Base-by-base conservation (phyloP, 1,140 invertebrate genomes). In the Physella acuta region DNA sequence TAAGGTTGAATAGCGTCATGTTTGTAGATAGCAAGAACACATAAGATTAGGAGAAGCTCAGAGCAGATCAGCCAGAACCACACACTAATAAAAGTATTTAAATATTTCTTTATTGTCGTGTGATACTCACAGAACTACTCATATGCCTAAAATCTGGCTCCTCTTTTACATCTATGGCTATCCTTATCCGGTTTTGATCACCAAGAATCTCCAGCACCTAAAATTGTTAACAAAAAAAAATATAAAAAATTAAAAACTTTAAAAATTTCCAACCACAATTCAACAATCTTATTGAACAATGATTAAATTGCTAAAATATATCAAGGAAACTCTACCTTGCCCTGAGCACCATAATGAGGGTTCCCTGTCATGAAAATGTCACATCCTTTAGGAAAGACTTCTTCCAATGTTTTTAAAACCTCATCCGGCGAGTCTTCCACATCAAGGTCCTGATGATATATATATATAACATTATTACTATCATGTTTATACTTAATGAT, bases 311-410 rank as follows among this genome's bases (percentile, higher is more conserved):
- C 11, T 56, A 28, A 56, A 56, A 11, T 26, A 56, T n/a, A 11
- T n/a, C 11, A 49, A 11, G 11, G 2, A 16, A 79, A 68, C 78
- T 79, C 78, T 75, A 94, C 92, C 76, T 90, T 88, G 55, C 91
- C 93, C 76, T 89, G 87, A 59, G 88, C 88, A 17, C 93, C 94
- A 84, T 94, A 95, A 84, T 93, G 90, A 1, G 90, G 91, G 73
- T 89, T 88, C 0, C 90, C 90, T 8, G 95, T 81, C 84, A 94
- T 90, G 79, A 95, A 96, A 63, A 92, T 90, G 1, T 80, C 75
- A 55, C 87, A 88, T 0, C 89, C 89, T 2, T 83, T 78, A 0
- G 89, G 88, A 76, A 93, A 96, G 0, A 94, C 85, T 39, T 94
- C 89, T n/a, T 88, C 84, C 17, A 93, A 83, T 24, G 88, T 89